These are phyloP conservation scores for Apotomis betuletana DNA, from an alignment of 2,888 invertebrate genomes.

Conservation along the genomic window DNA sequence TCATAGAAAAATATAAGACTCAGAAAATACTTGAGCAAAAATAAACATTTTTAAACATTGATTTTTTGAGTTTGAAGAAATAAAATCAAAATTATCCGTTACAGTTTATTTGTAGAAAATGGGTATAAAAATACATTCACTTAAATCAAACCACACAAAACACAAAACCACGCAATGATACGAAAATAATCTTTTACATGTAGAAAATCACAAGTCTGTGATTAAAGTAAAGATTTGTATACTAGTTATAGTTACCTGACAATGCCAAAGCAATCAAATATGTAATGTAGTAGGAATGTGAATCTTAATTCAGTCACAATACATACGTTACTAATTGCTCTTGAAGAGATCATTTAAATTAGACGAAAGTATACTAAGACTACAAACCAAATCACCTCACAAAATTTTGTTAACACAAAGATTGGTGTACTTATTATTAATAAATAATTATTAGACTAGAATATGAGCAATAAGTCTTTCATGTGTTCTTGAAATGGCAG, in stretches of 20 bases:
- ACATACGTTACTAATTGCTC: conserved; percentile 46
- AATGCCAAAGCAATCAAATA: conserved; percentile 43
- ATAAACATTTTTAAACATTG: neutral
- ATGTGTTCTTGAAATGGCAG: conserved; percentile 65
- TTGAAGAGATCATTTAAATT: conserved; percentile 60
- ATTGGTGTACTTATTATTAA: conserved; percentile 40
- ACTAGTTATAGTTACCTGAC: neutral
- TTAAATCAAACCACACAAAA: conserved; percentile 58
- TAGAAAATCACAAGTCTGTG: conserved; percentile 13
- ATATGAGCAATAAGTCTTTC: conserved; percentile 80
- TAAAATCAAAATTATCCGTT: conserved; percentile 38
- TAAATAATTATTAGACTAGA: conserved; percentile 77
- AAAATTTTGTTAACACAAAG: conserved; percentile 35
- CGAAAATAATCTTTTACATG: conserved; percentile 44
- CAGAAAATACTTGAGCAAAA: neutral
- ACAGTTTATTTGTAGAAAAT: conserved; percentile 57
- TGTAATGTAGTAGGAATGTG: conserved; percentile 59
- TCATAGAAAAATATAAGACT: conserved; percentile 41
- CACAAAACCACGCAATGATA: conserved; percentile 57
- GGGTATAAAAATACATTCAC: conserved; percentile 66
- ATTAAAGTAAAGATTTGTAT: conserved; percentile 10
- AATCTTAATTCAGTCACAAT: conserved; percentile 59
- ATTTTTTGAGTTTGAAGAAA: conserved; percentile 15
- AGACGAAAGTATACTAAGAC: conserved; percentile 47
- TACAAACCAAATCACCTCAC: conserved; percentile 45